These are phyloP conservation scores for Chrysopa pallens DNA, from an alignment of 1,140 invertebrate genomes.

Conservation along the genomic window DNA sequence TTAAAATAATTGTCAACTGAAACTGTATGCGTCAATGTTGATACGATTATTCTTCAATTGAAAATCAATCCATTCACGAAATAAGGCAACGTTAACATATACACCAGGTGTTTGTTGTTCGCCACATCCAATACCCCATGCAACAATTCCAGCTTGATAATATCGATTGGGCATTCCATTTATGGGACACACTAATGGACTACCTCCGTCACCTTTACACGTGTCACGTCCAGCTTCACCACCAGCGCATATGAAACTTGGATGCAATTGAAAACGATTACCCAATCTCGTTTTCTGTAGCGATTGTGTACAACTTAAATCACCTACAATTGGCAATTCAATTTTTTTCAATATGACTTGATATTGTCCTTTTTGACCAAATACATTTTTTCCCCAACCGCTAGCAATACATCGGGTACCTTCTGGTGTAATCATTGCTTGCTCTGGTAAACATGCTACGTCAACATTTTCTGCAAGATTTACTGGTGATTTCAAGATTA, in stretches of 20 bases:
- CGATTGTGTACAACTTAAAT: slow-evolving; percentile 30
- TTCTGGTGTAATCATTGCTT: slow-evolving; percentile 17
- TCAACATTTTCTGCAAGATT: slow-evolving; percentile 45
- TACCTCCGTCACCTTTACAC: slow-evolving; percentile 35
- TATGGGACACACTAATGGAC: slow-evolving; percentile 24
- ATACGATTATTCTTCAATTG: slow-evolving; percentile 4
- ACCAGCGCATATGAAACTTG: slow-evolving; percentile 36
- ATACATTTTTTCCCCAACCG: slow-evolving; percentile 45
- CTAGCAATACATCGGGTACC: slow-evolving; percentile 30
- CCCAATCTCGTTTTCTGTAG: slow-evolving; percentile 39
- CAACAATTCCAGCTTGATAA: slow-evolving; percentile 22
- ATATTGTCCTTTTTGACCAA: slow-evolving; percentile 32
- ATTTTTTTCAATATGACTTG: slow-evolving; percentile 55
- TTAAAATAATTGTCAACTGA: no score
- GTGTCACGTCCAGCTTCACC: slow-evolving; percentile 30
- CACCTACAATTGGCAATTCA: slow-evolving; percentile 39
- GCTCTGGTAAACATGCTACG: slow-evolving; percentile 44
- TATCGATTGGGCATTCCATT: slow-evolving; percentile 11
- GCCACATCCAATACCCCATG: slow-evolving; percentile 14
- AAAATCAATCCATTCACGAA: slow-evolving; percentile 14
- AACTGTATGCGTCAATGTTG: background rate
- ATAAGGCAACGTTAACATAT: slow-evolving; percentile 12
- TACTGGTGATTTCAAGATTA: slow-evolving; percentile 36
- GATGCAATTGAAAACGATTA: slow-evolving; percentile 38
- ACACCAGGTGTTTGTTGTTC: slow-evolving; percentile 10